Evolutionary conservation across 2,888 invertebrate genomes (phyloP).

Genomic region (Nasonia oneida): DNA sequence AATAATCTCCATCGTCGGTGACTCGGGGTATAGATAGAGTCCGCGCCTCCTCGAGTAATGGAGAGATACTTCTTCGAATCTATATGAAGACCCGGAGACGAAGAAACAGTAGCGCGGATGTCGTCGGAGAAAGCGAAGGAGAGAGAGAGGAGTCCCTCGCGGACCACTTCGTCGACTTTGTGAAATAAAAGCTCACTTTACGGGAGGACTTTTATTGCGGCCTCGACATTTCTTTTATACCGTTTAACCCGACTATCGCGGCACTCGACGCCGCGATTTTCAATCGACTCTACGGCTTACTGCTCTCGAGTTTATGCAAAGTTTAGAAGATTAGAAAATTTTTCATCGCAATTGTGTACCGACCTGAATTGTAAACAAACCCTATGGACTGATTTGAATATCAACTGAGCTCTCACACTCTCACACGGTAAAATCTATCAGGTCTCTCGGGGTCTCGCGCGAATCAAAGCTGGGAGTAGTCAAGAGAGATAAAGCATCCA

Average conservation of each 20-base stretch:
- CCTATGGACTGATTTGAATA: background rate
- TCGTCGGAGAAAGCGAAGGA: background rate
- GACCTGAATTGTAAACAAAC: background rate
- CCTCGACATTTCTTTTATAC: conserved; percentile 74
- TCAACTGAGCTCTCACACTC: background rate
- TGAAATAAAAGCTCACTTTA: conserved; percentile 77
- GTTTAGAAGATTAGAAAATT: background rate
- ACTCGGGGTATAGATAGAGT: background rate
- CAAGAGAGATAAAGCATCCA: conserved; percentile 29
- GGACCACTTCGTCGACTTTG: conserved; percentile 74
- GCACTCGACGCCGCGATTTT: conserved; percentile 66
- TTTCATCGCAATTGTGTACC: background rate
- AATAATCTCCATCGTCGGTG: background rate
- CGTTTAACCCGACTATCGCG: conserved; percentile 64
- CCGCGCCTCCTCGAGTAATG: background rate
- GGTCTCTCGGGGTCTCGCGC: background rate
- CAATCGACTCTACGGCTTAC: conserved; percentile 71
- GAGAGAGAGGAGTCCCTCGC: conserved; percentile 64
- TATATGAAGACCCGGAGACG: background rate
- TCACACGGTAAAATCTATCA: background rate
- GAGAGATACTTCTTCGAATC: background rate
- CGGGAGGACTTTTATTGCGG: conserved; percentile 74
- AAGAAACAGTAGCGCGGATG: conserved; percentile 17
- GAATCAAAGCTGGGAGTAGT: background rate
- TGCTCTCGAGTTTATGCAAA: conserved; percentile 18